A percentile compares a stretch with the other conserved stretches of the same genome.
phyloP scores from a whole-genome alignment of 2,113 vertebrate genomes.

The Poeciliopsis occidentalis region DNA sequence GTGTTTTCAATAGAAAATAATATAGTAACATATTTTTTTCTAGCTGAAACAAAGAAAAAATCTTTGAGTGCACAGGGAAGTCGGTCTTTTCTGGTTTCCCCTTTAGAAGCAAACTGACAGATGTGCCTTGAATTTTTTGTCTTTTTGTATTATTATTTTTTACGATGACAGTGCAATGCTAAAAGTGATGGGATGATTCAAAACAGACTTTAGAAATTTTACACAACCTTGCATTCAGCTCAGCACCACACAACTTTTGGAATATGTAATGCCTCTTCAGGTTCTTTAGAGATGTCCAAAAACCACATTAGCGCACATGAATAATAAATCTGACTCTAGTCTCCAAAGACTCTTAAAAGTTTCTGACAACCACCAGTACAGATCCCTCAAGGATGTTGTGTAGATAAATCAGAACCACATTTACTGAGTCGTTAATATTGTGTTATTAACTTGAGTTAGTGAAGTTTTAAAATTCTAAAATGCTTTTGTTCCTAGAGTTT shows the following conservation, averaged over 20 bases:
- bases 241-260: slow-evolving; percentile 17
- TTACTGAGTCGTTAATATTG: too few relatives aligned
- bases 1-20: background rate
- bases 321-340: slow-evolving; percentile 58
- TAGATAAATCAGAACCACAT: background rate
- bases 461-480: too few relatives aligned
- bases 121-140: slow-evolving; percentile 5
- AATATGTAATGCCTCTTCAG: slow-evolving; percentile 32
- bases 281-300: slow-evolving; percentile 45
- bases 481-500: too few relatives aligned
- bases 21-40: background rate
- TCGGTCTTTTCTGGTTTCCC: background rate
- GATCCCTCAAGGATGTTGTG: slow-evolving; percentile 10
- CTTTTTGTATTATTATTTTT: background rate
- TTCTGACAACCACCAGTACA: slow-evolving; percentile 16
- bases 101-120: background rate
- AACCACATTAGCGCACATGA: slow-evolving; percentile 61
- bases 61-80: background rate
- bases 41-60: background rate
- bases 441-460: background rate
- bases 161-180: background rate
- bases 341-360: slow-evolving; percentile 22
- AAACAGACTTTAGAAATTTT: slow-evolving; percentile 12
- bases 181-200: slow-evolving; percentile 24
- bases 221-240: slow-evolving; percentile 1